Evolutionary conservation across 2,888 invertebrate species (phyloP), one percentile per base, ranked within the genome.

Genomic region (Orgyia antiqua): DNA sequence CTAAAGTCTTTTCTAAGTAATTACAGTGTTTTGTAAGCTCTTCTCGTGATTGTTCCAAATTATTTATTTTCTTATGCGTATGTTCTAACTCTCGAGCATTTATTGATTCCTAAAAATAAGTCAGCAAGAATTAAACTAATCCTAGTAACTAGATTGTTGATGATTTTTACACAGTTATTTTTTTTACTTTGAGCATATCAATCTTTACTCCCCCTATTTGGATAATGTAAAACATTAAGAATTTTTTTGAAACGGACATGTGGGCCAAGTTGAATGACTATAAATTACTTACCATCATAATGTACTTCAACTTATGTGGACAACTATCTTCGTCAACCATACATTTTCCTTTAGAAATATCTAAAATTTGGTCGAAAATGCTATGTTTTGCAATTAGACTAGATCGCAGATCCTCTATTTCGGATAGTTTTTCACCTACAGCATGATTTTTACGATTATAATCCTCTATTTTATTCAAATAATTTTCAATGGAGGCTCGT

Each of bases 361-460:
- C 68, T 34, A 84, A 42, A 23, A 84, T 62, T 60, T 84, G 80
- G 39, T 77, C 73, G 45, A 65, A 82, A 7, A 78, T 57, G 29
- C 63, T 68, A 39, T 82, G 77, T 43, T 83, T 87, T 1, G 59
- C 62, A 51, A 80, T 74, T 9, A 84, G 54, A 35, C 45, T 67
- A 3, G 57, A 58, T 37, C 68, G 64, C 13, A 83, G 50, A 33
- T 78, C 74, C 58, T 86, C 74, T 29, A 83, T 68, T 63, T 80
- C 73, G 36, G 60, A 51, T n/a, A 77, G 46, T 46, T 77, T 77
- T 41, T 70, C 70, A 38, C 76, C 57, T 7, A 66, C 59, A 30
- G 62, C 65, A 27, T 55, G 43, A 12, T 64, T 66, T 56, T 76
- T 77, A 8, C 67, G 62, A 23, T 57, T 54, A 17, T 71, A 23